Evolutionary conservation across 2,888 invertebrate species (phyloP).

Genomic region (Apodemia duryi): DNA sequence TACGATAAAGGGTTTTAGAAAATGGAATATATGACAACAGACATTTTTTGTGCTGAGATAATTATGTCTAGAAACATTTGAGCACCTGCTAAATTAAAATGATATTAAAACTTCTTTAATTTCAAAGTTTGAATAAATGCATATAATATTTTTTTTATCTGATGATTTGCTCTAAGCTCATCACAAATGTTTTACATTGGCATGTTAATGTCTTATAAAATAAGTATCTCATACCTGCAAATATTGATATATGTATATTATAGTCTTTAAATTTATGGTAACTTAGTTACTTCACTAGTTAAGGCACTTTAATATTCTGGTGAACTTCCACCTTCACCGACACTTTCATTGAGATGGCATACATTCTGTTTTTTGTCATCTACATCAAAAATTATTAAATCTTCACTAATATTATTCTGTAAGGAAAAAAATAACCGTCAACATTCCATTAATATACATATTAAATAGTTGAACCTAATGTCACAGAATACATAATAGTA

Average conservation of each 20-base stretch:
- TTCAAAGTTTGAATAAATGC: too few species aligned
- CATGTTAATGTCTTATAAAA: background rate
- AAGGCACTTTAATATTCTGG: slow-evolving; percentile 73
- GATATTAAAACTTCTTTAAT: too few species aligned
- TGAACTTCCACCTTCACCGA: slow-evolving; percentile 60
- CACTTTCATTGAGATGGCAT: slow-evolving; percentile 48
- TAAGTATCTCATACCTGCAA: slow-evolving; percentile 14
- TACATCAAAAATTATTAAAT: slow-evolving; percentile 66
- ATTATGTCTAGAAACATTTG: too few species aligned
- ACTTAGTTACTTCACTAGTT: slow-evolving; percentile 40
- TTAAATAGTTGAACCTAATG: too few species aligned
- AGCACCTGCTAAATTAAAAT: too few species aligned
- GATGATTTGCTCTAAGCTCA: background rate
- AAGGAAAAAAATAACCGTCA: slow-evolving; percentile 33
- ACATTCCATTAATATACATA: too few species aligned
- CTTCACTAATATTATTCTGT: slow-evolving; percentile 55
- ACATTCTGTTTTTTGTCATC: slow-evolving; percentile 58
- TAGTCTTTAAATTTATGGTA: slow-evolving; percentile 41
- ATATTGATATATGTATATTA: slow-evolving; percentile 8
- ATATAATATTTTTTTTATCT: background rate
- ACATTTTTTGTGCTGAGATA: too few species aligned
- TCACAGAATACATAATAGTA: too few species aligned
- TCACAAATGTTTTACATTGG: background rate
- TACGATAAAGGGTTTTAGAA: too few species aligned
- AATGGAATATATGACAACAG: too few species aligned